Conservation (phyloP, 2,113 vertebrate species). For the Seriola rivoliana region DNA sequence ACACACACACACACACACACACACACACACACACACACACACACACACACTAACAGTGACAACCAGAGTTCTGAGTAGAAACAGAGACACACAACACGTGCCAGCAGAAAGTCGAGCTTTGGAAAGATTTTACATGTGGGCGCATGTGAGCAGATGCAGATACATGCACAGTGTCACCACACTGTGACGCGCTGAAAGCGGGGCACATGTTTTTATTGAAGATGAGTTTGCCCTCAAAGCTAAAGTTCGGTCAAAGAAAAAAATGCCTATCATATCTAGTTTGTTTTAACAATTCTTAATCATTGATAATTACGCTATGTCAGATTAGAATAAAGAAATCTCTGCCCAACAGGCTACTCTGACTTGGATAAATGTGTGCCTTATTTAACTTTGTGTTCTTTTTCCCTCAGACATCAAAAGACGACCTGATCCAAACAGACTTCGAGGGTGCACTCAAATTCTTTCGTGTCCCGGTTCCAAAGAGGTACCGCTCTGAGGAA, state of each 20-base stretch:
- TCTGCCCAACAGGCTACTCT: neutral
- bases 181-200: neutral
- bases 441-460: conserved; percentile 98
- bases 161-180: neutral
- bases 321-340: conserved; percentile 3
- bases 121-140: conserved; percentile 19
- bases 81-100: conserved; percentile 1
- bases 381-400: neutral
- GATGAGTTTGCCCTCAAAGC: neutral
- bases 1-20: neutral
- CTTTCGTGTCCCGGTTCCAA: conserved; percentile 98
- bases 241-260: conserved; percentile 1
- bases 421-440: conserved; percentile 95
- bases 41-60: neutral
- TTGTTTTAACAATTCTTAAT: neutral
- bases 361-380: neutral
- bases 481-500: conserved; percentile 97
- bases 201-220: neutral
- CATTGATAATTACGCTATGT: neutral
- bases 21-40: neutral
- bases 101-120: conserved; percentile 1
- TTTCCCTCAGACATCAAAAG: conserved; percentile 92
- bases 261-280: neutral
- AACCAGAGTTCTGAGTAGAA: conserved; percentile 15
- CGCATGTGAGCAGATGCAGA: conserved; percentile 5